Percentiles rank a stretch among this genome's conserved stretches.
Evolutionary conservation across 2,888 invertebrate genomes (phyloP).

Genomic region (Capitulum mitella): DNA sequence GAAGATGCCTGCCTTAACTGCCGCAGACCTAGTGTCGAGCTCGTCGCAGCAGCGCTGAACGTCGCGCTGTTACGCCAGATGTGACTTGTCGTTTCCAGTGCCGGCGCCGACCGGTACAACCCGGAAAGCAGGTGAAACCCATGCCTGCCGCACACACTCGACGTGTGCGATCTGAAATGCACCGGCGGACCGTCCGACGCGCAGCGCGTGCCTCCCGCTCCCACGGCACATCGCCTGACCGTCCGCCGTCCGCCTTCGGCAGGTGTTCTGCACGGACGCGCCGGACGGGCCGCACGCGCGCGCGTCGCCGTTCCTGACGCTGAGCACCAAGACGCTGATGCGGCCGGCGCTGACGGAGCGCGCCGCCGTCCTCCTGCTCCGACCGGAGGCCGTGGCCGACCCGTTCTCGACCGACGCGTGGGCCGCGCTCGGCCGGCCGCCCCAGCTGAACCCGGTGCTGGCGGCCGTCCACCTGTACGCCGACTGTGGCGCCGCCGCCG

Average conservation of each 20-base stretch:
- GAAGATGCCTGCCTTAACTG: too few relatives aligned
- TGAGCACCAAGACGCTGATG: conserved; percentile 1
- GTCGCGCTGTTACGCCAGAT: too few relatives aligned
- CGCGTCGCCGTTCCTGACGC: background rate
- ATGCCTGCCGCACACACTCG: too few relatives aligned
- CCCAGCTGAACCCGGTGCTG: conserved; percentile 14
- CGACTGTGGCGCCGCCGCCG: background rate
- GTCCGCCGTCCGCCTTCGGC: background rate
- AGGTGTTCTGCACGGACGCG: conserved; percentile 16
- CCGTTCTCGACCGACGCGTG: background rate
- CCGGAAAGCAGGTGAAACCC: too few relatives aligned
- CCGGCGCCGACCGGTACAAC: too few relatives aligned
- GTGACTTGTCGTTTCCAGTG: too few relatives aligned
- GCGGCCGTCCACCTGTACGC: conserved; percentile 7
- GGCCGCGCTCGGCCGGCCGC: background rate
- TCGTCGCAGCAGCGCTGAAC: too few relatives aligned
- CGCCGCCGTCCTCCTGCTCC: background rate
- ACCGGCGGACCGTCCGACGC: too few relatives aligned
- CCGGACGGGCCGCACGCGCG: background rate
- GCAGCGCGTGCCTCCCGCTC: too few relatives aligned
- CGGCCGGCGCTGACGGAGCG: background rate
- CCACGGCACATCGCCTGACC: too few relatives aligned
- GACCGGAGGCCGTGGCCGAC: background rate
- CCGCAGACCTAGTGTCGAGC: too few relatives aligned
- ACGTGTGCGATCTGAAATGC: too few relatives aligned